Evolutionary conservation across 2,113 vertebrate genomes (phyloP).

Genomic region (Electrona antarctica): DNA sequence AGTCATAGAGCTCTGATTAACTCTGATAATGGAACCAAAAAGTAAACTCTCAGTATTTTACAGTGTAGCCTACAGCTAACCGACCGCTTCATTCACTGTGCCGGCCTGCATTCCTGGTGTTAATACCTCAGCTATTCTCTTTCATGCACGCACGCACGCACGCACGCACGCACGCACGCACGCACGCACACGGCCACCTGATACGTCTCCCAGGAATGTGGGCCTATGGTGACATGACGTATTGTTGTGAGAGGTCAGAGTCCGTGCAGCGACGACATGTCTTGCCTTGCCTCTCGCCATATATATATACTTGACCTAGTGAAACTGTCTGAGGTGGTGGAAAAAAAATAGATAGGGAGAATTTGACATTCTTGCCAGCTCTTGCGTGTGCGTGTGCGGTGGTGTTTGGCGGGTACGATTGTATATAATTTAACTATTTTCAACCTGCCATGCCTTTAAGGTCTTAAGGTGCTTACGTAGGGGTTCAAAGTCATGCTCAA

Average conservation of each 20-base stretch:
- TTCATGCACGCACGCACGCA: no score
- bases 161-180: no score
- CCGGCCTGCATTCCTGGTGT: slow-evolving; percentile 56
- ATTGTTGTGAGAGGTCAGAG: slow-evolving; percentile 41
- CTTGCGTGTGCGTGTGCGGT: background rate
- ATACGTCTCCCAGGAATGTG: slow-evolving; percentile 68
- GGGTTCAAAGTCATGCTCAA: no score
- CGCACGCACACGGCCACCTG: slow-evolving; percentile 37
- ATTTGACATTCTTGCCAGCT: background rate
- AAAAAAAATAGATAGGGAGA: background rate
- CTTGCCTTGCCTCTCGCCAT: background rate
- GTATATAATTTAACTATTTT: no score
- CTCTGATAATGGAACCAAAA: no score
- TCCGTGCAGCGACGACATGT: slow-evolving; percentile 25
- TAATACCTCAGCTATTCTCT: slow-evolving; percentile 51
- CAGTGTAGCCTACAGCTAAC: background rate
- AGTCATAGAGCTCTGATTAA: no score
- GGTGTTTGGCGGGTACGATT: background rate
- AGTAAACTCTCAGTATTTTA: no score
- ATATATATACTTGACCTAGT: slow-evolving; percentile 5
- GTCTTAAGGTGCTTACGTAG: no score
- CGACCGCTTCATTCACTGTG: slow-evolving; percentile 12
- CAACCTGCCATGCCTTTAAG: no score
- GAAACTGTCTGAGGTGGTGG: background rate
- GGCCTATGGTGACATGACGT: slow-evolving; percentile 27